Percentiles rank a stretch among this genome's conserved stretches.
phyloP scores from a whole-genome alignment of 53 echinoderm and acorn worm species.

The Mesocentrotus franciscanus region DNA sequence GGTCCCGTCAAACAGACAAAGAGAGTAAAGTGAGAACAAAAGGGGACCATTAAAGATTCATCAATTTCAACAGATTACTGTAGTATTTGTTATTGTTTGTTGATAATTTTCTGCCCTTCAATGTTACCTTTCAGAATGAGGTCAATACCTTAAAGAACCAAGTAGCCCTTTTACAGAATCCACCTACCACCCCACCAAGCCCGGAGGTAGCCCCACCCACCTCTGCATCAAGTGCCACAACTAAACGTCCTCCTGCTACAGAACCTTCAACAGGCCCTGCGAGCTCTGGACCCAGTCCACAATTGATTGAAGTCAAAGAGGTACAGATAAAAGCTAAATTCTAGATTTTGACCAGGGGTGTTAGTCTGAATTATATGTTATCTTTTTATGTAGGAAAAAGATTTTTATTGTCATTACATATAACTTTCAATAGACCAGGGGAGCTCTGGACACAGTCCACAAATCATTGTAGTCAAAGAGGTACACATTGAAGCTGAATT shows the following conservation, averaged over 20 bases:
- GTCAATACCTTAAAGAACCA: slow-evolving; percentile 32
- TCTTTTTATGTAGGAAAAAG: no score
- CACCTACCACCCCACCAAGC: slow-evolving; percentile 45
- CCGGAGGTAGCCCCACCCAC: slow-evolving; percentile 10
- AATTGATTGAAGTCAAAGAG: slow-evolving; percentile 19
- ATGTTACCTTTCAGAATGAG: slow-evolving; percentile 18
- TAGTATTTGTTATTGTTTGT: not conserved
- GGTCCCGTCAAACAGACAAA: no score
- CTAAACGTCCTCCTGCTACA: not conserved
- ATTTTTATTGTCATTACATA: no score
- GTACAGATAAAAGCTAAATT: not conserved
- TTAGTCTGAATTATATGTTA: no score
- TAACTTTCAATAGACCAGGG: no score
- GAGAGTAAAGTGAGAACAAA: no score
- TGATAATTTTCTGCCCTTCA: not conserved
- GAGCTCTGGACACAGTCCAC: no score
- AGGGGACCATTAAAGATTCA: no score
- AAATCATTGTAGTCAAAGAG: no score
- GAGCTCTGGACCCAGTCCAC: not conserved
- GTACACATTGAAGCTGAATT: no score
- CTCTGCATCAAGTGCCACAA: not conserved
- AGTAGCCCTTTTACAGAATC: slow-evolving; percentile 37
- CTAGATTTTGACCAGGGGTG: not conserved
- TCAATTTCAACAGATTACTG: no score
- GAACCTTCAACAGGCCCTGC: not conserved